Evolutionary conservation across 2,113 vertebrate species (phyloP).

Genomic region (Onychostruthus taczanowskii): DNA sequence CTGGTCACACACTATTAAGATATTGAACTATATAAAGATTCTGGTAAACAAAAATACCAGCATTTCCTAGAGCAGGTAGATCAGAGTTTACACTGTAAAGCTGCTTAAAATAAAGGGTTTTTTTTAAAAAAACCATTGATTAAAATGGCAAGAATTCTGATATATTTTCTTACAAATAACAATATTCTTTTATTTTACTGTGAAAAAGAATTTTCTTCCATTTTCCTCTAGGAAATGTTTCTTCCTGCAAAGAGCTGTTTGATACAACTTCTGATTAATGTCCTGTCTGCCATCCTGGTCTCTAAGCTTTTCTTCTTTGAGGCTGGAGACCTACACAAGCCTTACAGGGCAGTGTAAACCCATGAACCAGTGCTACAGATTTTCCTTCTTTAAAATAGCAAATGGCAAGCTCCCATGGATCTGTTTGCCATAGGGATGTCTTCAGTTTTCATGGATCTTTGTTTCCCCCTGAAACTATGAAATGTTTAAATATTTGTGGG

Average conservation of each 20-base stretch:
- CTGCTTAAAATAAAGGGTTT: neutral
- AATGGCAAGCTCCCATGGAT: neutral
- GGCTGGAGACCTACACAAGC: neutral
- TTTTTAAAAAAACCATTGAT: rapidly evolving
- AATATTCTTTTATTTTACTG: neutral
- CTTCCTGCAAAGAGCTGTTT: neutral
- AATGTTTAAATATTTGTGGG: neutral
- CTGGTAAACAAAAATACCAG: neutral
- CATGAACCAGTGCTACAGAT: neutral
- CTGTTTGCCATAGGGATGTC: neutral
- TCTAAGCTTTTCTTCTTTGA: neutral
- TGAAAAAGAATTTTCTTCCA: neutral
- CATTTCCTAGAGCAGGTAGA: neutral
- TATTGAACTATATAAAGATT: conserved; percentile 32
- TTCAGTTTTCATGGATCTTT: neutral
- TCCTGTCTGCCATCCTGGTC: neutral
- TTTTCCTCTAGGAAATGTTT: neutral
- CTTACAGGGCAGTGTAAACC: neutral
- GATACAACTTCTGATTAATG: neutral
- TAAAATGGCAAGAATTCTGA: neutral
- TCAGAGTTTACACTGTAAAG: neutral
- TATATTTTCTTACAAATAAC: neutral
- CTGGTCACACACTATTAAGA: conserved; percentile 11
- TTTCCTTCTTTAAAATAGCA: neutral
- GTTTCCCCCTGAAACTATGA: neutral